These are phyloP conservation scores for Hystrix cristata DNA, from an alignment of 2,113 vertebrate genomes.

Conservation along the genomic window DNA sequence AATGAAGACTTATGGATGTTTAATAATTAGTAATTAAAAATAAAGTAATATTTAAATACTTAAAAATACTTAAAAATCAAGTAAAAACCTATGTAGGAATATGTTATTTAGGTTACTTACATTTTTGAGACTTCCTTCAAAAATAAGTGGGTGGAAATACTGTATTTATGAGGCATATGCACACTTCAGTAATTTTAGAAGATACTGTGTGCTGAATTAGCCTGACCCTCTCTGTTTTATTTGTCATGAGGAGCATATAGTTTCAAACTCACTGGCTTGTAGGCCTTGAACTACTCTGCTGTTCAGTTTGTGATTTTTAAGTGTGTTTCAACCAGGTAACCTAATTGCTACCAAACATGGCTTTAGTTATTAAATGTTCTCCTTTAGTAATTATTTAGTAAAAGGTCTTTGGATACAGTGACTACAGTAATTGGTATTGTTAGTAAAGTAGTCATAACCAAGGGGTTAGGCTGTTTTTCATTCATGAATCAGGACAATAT, in stretches of 20 bases:
- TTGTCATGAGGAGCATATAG: background rate
- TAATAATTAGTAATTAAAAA: background rate
- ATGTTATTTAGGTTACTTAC: background rate
- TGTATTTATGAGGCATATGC: background rate
- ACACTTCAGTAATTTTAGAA: background rate
- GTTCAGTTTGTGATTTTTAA: background rate
- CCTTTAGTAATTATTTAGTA: background rate
- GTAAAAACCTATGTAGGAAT: background rate
- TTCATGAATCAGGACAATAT: background rate
- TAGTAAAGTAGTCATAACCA: background rate
- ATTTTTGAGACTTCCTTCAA: background rate
- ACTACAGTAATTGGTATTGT: background rate
- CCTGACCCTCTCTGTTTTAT: background rate
- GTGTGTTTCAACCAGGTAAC: background rate
- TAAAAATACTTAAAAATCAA: too few species aligned
- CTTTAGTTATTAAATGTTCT: background rate
- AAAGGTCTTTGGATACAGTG: background rate
- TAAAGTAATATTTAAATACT: background rate
- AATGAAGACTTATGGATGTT: background rate
- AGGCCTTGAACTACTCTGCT: background rate
- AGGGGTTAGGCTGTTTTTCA: background rate
- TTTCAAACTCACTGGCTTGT: background rate
- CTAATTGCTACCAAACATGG: background rate
- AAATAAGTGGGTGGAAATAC: constrained; percentile 11
- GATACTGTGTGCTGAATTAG: background rate